phyloP scores from a whole-genome alignment of 2,113 vertebrate species.

The Ovis canadensis region DNA sequence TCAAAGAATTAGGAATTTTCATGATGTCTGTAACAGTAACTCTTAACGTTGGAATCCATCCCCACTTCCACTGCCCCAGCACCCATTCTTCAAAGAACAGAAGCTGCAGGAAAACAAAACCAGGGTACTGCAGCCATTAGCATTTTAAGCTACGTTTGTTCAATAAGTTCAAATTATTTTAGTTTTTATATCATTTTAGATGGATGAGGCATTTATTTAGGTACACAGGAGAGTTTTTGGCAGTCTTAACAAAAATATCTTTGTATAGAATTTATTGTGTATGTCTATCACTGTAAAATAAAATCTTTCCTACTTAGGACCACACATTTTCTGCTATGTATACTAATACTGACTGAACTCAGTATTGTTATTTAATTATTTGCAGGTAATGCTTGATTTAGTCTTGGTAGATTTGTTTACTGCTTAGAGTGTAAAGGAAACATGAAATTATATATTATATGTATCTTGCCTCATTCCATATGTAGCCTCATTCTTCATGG shows the following conservation, averaged over 20 bases:
- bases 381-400: slow-evolving; percentile 8
- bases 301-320: not conserved
- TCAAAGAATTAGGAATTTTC: slow-evolving; percentile 8
- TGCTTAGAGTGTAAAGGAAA: slow-evolving; percentile 31
- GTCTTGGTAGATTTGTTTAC: not conserved
- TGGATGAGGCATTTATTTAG: not conserved
- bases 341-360: not conserved
- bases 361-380: slow-evolving; percentile 11
- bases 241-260: not conserved
- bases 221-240: not conserved
- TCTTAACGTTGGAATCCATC: not conserved
- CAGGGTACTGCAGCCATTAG: not conserved
- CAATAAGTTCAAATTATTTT: slow-evolving; percentile 2
- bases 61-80: not conserved
- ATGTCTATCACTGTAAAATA: not conserved
- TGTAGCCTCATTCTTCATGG: not conserved
- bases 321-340: not conserved
- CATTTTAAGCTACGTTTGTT: not conserved
- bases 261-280: slow-evolving; percentile 17
- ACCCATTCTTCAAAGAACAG: not conserved
- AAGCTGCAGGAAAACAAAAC: not conserved
- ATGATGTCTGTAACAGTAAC: not conserved
- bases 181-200: slow-evolving; percentile 30
- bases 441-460: not conserved
- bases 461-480: not conserved